Conservation (phyloP, 2,797 vertebrate species). For the Falco rusticolus region DNA sequence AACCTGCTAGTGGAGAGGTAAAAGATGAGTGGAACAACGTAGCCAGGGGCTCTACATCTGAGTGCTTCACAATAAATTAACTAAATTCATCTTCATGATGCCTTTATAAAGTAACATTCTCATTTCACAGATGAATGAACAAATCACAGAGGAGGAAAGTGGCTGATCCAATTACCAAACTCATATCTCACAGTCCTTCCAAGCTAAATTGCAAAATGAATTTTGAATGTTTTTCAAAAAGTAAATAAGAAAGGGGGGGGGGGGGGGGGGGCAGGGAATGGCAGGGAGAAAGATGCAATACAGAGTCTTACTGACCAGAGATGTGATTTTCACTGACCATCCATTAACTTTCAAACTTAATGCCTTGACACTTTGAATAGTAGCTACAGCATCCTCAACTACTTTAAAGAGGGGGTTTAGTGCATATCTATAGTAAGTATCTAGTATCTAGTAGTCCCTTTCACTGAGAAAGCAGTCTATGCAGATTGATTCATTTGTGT, state of each 20-base stretch:
- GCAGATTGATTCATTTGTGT: not conserved
- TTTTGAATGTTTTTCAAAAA: not conserved
- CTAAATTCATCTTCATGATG: not conserved
- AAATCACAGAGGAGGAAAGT: not conserved
- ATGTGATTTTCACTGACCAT: not conserved
- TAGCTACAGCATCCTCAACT: not conserved
- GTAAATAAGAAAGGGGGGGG: not conserved
- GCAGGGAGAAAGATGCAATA: not conserved
- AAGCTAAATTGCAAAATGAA: not conserved
- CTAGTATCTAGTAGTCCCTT: not conserved
- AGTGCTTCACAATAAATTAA: not conserved
- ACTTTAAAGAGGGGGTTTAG: not conserved
- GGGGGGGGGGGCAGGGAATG: no score
- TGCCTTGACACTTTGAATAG: not conserved
- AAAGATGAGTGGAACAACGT: not conserved
- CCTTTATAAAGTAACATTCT: not conserved
- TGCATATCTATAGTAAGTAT: not conserved
- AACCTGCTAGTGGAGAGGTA: not conserved
- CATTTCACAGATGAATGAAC: not conserved
- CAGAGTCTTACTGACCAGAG: not conserved
- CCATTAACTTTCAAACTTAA: not conserved
- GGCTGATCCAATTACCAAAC: not conserved
- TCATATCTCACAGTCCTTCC: not conserved
- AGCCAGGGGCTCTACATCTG: not conserved
- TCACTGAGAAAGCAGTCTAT: not conserved